These are phyloP conservation scores for Ferdinandea cuprea DNA, from an alignment of 2,888 invertebrate species.

Conservation along the genomic window DNA sequence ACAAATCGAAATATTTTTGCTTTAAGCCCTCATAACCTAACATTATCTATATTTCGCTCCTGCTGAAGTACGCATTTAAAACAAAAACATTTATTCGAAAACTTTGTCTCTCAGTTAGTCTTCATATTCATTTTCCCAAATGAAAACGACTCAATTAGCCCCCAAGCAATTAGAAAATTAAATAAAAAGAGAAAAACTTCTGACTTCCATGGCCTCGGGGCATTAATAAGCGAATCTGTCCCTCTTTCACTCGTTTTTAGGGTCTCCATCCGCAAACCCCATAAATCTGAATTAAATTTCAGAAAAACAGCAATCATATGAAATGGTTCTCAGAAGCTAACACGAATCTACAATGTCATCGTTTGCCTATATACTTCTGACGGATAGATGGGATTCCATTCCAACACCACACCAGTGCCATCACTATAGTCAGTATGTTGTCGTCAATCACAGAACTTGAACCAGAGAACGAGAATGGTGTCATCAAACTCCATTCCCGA, in stretches of 20 bases:
- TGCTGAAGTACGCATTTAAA: too few species aligned
- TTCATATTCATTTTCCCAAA: not conserved
- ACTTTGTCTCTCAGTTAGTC: not conserved
- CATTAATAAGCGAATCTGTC: not conserved
- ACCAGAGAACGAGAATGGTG: constrained; percentile 23
- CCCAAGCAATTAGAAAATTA: constrained; percentile 54
- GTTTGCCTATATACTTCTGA: not conserved
- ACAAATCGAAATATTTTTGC: too few species aligned
- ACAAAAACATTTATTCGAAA: too few species aligned
- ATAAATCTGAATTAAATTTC: constrained; percentile 50
- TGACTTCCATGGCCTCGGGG: not conserved
- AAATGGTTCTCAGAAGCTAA: constrained; percentile 28
- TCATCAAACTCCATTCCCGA: constrained; percentile 32
- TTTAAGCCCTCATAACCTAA: too few species aligned
- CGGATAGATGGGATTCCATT: too few species aligned
- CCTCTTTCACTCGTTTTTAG: not conserved
- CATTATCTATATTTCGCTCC: too few species aligned
- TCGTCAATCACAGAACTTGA: not conserved
- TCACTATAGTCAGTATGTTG: not conserved
- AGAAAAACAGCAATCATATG: constrained; percentile 25
- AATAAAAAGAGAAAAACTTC: constrained; percentile 30
- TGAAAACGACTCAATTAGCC: constrained; percentile 29
- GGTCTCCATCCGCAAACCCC: not conserved
- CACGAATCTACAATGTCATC: constrained; percentile 33
- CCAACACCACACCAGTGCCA: not conserved